Evolutionary conservation across 2,888 invertebrate genomes (phyloP).

Genomic region (Melipona beecheii): DNA sequence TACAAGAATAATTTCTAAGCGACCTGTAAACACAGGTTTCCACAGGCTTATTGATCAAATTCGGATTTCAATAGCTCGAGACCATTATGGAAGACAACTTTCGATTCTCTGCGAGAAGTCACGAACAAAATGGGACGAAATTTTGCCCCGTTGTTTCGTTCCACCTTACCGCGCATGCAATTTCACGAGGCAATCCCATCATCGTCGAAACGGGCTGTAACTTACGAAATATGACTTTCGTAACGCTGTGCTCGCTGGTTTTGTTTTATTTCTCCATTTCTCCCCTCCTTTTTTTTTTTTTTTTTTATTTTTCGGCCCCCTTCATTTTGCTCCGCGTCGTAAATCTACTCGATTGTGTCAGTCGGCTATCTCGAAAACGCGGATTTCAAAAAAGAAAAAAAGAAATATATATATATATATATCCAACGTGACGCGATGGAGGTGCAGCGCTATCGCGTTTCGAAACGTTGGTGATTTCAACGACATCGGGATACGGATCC

Average conservation of each 20-base stretch:
- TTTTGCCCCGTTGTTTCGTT: neutral
- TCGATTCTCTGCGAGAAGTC: neutral
- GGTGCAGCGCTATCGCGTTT: slow-evolving; percentile 5
- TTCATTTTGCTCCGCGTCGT: slow-evolving; percentile 1
- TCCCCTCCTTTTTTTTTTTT: neutral
- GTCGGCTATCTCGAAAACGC: slow-evolving; percentile 18
- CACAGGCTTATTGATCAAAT: neutral
- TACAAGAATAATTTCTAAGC: neutral
- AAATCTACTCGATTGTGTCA: slow-evolving; percentile 23
- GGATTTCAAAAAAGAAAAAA: slow-evolving; percentile 6
- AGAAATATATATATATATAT: no score
- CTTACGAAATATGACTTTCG: slow-evolving; percentile 15
- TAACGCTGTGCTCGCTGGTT: neutral
- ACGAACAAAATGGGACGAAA: neutral
- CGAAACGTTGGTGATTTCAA: slow-evolving; percentile 10
- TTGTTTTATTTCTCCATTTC: neutral
- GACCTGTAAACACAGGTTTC: rapidly evolving
- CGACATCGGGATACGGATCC: neutral
- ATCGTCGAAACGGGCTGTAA: slow-evolving; percentile 15
- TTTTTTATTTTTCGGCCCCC: neutral
- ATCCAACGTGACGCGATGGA: neutral
- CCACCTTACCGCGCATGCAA: neutral
- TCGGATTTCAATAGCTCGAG: neutral
- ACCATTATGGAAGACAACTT: neutral
- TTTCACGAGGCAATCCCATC: neutral